Evolutionary conservation across 2,113 vertebrate species (phyloP).

Genomic region (Oxygymnocypris stewartii): DNA sequence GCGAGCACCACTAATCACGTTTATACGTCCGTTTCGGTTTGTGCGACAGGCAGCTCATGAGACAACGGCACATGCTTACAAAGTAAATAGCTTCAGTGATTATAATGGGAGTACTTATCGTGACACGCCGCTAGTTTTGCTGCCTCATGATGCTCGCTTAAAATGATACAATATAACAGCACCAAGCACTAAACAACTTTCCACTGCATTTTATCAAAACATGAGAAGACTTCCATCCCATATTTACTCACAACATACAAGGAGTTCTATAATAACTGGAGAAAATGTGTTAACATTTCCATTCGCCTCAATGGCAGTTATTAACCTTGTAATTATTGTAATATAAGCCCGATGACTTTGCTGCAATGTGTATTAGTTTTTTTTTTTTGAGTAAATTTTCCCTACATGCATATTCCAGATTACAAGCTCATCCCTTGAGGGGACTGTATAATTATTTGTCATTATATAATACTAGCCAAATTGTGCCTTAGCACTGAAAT

Average conservation of each 20-base stretch:
- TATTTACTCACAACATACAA: neutral
- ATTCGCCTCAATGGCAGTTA: neutral
- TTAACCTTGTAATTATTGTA: neutral
- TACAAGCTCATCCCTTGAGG: neutral
- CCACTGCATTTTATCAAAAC: neutral
- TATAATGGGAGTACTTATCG: neutral
- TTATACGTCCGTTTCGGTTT: neutral
- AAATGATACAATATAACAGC: neutral
- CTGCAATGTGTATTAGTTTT: neutral
- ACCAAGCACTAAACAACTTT: neutral
- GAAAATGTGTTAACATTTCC: neutral
- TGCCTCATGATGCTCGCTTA: neutral
- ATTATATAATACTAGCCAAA: conserved; percentile 1
- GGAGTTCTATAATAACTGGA: neutral
- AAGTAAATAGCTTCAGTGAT: neutral
- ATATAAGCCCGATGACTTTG: neutral
- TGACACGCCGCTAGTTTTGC: neutral
- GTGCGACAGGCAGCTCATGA: neutral
- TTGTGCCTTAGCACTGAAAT: neutral
- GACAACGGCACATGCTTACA: neutral
- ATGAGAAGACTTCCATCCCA: neutral
- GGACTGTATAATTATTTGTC: neutral
- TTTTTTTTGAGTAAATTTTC: neutral
- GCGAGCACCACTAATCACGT: neutral
- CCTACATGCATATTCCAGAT: neutral